phyloP scores from a whole-genome alignment of 2,113 vertebrate species.

The Misgurnus anguillicaudatus region DNA sequence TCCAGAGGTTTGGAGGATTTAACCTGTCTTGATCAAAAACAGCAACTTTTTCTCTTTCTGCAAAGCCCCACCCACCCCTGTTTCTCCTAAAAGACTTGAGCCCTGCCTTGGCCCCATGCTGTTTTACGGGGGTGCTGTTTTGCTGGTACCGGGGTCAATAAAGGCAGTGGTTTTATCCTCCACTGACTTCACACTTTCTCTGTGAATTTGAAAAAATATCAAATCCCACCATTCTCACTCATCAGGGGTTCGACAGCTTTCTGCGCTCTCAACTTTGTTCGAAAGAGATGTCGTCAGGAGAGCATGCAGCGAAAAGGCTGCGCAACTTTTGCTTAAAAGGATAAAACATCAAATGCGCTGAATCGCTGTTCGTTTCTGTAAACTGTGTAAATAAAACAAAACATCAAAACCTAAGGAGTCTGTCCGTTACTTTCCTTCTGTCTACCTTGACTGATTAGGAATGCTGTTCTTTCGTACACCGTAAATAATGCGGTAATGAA shows the following conservation, averaged over 20 bases:
- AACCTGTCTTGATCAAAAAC: slow-evolving; percentile 46
- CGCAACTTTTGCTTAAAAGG: slow-evolving; percentile 6
- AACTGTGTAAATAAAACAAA: slow-evolving; percentile 1
- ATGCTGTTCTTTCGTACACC: slow-evolving; percentile 59
- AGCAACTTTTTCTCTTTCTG: slow-evolving; percentile 44
- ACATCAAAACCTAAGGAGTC: neutral
- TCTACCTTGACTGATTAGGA: slow-evolving; percentile 30
- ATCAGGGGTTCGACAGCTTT: slow-evolving; percentile 32
- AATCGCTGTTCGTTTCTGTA: neutral
- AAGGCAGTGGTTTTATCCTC: slow-evolving; percentile 69
- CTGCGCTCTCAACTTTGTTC: slow-evolving; percentile 18
- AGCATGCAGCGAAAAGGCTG: slow-evolving; percentile 14
- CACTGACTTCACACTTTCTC: slow-evolving; percentile 64
- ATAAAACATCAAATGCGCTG: neutral
- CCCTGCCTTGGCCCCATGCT: slow-evolving; percentile 62
- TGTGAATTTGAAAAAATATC: slow-evolving; percentile 64
- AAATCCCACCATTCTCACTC: slow-evolving; percentile 56
- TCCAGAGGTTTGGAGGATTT: slow-evolving; percentile 35
- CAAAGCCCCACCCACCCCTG: slow-evolving; percentile 52
- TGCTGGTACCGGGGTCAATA: slow-evolving; percentile 65
- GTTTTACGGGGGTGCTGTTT: slow-evolving; percentile 73
- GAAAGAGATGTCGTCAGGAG: slow-evolving; percentile 64
- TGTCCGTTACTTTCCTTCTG: neutral
- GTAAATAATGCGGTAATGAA: slow-evolving; percentile 65
- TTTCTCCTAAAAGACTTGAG: slow-evolving; percentile 61